Percentiles rank a stretch among this genome's conserved stretches.
These are phyloP conservation scores for Homarus americanus DNA, from an alignment of 1,140 invertebrate genomes.

Conservation along the genomic window DNA sequence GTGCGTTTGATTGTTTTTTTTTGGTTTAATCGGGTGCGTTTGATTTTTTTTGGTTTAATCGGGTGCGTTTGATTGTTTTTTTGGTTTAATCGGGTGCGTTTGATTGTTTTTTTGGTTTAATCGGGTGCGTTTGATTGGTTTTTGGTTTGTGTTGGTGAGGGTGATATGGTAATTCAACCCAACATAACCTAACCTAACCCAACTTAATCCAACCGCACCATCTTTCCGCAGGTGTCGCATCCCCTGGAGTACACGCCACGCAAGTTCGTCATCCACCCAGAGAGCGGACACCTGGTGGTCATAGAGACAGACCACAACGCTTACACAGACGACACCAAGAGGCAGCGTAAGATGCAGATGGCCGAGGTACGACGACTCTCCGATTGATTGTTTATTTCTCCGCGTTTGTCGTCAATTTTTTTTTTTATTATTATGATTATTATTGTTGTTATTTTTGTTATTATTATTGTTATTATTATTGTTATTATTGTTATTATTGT, in stretches of 20 bases:
- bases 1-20: slow-evolving; percentile 75
- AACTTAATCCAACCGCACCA: too few relatives aligned
- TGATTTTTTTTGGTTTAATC: background rate
- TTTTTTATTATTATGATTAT: too few relatives aligned
- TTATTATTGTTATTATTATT: too few relatives aligned
- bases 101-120: background rate
- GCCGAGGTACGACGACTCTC: slow-evolving; percentile 84
- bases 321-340: slow-evolving; percentile 98
- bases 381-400: too few relatives aligned
- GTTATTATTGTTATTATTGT: too few relatives aligned
- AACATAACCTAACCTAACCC: too few relatives aligned
- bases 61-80: background rate
- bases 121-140: too few relatives aligned
- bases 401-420: too few relatives aligned
- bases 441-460: too few relatives aligned
- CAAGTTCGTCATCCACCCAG: slow-evolving; percentile 95
- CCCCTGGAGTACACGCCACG: slow-evolving; percentile 97
- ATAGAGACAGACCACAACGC: slow-evolving; percentile 99
- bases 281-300: slow-evolving; percentile 94
- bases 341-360: slow-evolving; percentile 89
- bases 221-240: slow-evolving; percentile 83
- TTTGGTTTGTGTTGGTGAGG: background rate
- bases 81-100: background rate
- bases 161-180: background rate
- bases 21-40: background rate